Conservation (phyloP, 2,888 invertebrate species). For the Bellardia bayeri region DNA sequence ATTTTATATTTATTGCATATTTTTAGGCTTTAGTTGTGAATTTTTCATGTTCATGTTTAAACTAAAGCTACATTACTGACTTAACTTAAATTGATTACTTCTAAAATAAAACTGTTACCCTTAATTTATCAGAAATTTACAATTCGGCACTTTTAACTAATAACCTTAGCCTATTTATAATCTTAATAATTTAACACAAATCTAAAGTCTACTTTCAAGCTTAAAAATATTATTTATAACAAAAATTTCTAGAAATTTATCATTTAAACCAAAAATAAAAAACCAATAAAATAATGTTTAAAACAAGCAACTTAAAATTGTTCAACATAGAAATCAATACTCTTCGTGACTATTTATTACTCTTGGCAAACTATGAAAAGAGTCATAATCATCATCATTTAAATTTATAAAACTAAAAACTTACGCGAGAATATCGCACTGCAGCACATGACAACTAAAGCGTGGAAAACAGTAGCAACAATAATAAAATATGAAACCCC, state of each 20-base stretch:
- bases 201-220: neutral
- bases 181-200: neutral
- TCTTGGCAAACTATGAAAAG: constrained; percentile 40
- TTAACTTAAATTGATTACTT: too few species aligned
- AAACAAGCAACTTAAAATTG: constrained; percentile 14
- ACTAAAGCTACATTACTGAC: too few species aligned
- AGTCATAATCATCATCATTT: constrained; percentile 50
- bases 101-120: too few species aligned
- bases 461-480: constrained; percentile 5
- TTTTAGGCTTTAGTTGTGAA: too few species aligned
- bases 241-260: too few species aligned
- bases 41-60: too few species aligned
- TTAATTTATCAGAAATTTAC: too few species aligned
- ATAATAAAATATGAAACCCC: neutral
- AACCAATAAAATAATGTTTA: neutral
- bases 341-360: neutral
- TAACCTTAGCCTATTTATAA: neutral
- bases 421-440: constrained; percentile 67
- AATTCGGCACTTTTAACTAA: neutral
- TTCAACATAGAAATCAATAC: constrained; percentile 12
- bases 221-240: too few species aligned
- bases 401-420: constrained; percentile 58
- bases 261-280: too few species aligned
- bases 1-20: too few species aligned
- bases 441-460: constrained; percentile 69